phyloP scores from a whole-genome alignment of 2,888 invertebrate genomes.

The Parapristionchus giblindavisi region DNA sequence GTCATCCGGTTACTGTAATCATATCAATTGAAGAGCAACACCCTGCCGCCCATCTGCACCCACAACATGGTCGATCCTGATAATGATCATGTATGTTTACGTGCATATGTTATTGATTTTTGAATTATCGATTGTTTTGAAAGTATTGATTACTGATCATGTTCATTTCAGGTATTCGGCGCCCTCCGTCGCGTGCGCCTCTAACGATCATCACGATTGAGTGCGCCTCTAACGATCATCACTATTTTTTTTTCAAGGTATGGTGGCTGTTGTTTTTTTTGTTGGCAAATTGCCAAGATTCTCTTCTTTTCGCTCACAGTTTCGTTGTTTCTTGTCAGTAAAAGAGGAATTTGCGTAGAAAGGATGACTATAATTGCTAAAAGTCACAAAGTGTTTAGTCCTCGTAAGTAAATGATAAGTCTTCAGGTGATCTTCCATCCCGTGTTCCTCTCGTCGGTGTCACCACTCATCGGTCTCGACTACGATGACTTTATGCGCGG shows the following conservation, averaged over 20 bases:
- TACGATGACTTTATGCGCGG: slow-evolving; percentile 99
- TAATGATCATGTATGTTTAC: slow-evolving; percentile 80
- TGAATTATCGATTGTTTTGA: too few species aligned
- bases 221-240: too few species aligned
- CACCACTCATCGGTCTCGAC: slow-evolving; percentile 94
- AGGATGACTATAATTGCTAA: too few species aligned
- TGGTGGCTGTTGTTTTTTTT: too few species aligned
- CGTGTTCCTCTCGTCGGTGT: slow-evolving; percentile 95
- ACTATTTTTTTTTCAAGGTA: too few species aligned
- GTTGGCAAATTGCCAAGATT: too few species aligned
- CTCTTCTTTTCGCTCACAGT: too few species aligned
- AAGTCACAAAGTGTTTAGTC: too few species aligned
- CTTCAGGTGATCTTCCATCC: slow-evolving; percentile 88
- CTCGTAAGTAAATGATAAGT: background rate
- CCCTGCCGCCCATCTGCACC: slow-evolving; percentile 93
- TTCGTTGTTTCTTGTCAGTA: background rate
- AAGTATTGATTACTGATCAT: background rate
- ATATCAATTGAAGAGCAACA: slow-evolving; percentile 25
- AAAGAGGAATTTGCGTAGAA: background rate
- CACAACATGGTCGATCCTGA: slow-evolving; percentile 89
- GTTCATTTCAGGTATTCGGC: slow-evolving; percentile 86
- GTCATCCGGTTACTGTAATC: background rate
- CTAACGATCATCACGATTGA: slow-evolving; percentile 89
- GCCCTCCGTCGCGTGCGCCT: slow-evolving; percentile 88
- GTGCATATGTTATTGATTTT: too few species aligned